A percentile compares a stretch with the other conserved stretches of the same genome.
Evolutionary conservation across 1,140 invertebrate species (phyloP).

Genomic region (Achroia grisella): DNA sequence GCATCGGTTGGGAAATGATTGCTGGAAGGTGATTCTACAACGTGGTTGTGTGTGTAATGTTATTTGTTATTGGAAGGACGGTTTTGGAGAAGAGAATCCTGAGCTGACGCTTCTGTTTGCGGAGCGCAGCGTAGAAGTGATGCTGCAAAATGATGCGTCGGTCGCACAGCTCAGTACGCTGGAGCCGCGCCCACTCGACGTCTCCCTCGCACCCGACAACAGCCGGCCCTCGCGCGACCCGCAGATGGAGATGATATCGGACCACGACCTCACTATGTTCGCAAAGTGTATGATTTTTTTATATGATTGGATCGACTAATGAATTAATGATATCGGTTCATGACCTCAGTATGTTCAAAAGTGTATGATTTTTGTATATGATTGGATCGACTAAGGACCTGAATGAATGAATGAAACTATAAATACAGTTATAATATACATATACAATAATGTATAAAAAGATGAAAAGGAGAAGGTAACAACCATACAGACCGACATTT

Average conservation of each 20-base stretch:
- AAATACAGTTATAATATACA: too few species aligned
- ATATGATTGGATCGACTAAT: background rate
- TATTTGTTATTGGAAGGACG: conserved; percentile 28
- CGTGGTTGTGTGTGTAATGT: background rate
- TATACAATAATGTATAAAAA: too few species aligned
- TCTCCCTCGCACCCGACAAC: conserved; percentile 10
- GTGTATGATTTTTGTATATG: conserved; percentile 28
- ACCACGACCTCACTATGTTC: conserved; percentile 38
- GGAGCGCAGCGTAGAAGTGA: conserved; percentile 33
- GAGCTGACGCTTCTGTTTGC: conserved; percentile 23
- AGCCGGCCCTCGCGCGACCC: conserved; percentile 17
- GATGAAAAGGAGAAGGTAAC: too few species aligned
- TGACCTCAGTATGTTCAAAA: conserved; percentile 36
- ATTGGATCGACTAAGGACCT: background rate
- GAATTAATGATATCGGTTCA: conserved; percentile 23
- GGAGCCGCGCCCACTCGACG: background rate
- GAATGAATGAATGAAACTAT: background rate
- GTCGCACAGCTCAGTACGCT: background rate
- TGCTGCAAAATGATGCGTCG: conserved; percentile 19
- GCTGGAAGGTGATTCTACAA: too few species aligned
- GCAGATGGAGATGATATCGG: conserved; percentile 36
- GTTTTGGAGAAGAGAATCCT: conserved; percentile 44
- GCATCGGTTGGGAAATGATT: too few species aligned
- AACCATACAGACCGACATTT: too few species aligned
- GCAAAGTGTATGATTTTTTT: conserved; percentile 38